Evolutionary conservation across 2,113 vertebrate species (phyloP), one percentile per base, ranked within the genome.

Genomic region (Panurus biarmicus): DNA sequence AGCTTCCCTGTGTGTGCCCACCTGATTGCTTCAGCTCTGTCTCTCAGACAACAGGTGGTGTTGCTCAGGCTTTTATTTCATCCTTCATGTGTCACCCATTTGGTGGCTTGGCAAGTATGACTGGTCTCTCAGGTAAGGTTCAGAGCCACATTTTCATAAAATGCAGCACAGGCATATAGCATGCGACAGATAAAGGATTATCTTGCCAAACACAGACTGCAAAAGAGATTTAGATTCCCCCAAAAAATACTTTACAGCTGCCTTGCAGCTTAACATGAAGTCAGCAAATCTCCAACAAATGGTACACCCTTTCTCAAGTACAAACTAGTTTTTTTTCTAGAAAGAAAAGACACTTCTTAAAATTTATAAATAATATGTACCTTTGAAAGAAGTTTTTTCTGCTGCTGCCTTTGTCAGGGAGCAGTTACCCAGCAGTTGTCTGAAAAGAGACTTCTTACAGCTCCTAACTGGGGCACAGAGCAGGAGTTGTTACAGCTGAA

Each of bases 171-270:
- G 22, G n/a, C 12, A 51, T 1, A 77, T 1, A 65, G n/a, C 7
- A 3, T 0, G 0, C 0, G 0, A 74, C 53, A 67, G 47, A 56
- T 45, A 61, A 94, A 12, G 71, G 60, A 61, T 79, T 65, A 40
- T 13, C 45, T 76, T 66, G 29, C 50, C 62, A 85, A 87, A 72
- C 7, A 21, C 50, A 50, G 45, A 47, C 7, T 0, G 0, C 36
- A 87, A 38, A 94, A 79, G 33, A 91, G 25, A 90, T 45, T 5
- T 1, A 21, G 19, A 85, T 50, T 73, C 23, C 11, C 33, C 14
- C 3, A 4, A 69, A 92, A 69, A 35, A 66, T 33, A 70, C 45
- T 73, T 69, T 12, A 54, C 26, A 61, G n/a, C 28, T 71, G 42
- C 47, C 21, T 13, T 9, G 48, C n/a, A 75, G 23, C 40, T 81